These are phyloP conservation scores for Centroberyx gerrardi DNA, from an alignment of 2,797 vertebrate genomes.

Conservation along the genomic window DNA sequence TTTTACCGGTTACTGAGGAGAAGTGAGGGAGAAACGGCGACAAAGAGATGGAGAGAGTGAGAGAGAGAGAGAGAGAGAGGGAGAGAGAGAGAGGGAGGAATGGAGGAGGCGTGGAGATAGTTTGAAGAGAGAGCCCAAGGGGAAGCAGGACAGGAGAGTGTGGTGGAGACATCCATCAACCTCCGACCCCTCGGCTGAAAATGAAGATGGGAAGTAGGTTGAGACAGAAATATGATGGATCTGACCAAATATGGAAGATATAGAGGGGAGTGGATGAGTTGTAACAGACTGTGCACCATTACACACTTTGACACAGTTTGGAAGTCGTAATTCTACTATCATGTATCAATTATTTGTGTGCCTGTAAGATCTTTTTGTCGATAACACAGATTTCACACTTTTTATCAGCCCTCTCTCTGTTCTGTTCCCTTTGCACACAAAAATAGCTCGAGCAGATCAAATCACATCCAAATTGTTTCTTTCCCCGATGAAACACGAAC, in stretches of 20 bases:
- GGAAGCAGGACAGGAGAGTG: conserved; percentile 68
- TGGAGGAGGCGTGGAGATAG: conserved; percentile 25
- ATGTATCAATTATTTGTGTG: conserved; percentile 27
- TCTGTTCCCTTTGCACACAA: conserved; percentile 11
- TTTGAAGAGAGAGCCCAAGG: conserved; percentile 68
- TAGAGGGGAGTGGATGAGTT: conserved; percentile 19
- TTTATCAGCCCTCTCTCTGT: conserved; percentile 10
- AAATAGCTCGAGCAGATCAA: conserved; percentile 36
- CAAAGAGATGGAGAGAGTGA: conserved; percentile 43
- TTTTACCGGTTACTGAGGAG: conserved; percentile 88
- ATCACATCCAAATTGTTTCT: conserved; percentile 46
- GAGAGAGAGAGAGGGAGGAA: conserved; percentile 53
- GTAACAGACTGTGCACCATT: conserved; percentile 20
- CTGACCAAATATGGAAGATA: conserved; percentile 52
- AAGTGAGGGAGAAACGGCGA: conserved; percentile 58
- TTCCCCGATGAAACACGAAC: conserved; percentile 36
- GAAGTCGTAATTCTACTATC: conserved; percentile 24
- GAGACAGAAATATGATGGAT: conserved; percentile 69
- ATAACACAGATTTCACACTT: conserved; percentile 29
- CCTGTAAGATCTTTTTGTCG: conserved; percentile 13
- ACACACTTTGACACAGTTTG: neutral
- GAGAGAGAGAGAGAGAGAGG: conserved; percentile 53
- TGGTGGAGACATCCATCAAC: conserved; percentile 77
- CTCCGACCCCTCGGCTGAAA: conserved; percentile 65
- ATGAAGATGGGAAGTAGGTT: conserved; percentile 71